These are phyloP conservation scores for Diplazon laetatorius DNA, from an alignment of 2,888 invertebrate species.

Conservation along the genomic window DNA sequence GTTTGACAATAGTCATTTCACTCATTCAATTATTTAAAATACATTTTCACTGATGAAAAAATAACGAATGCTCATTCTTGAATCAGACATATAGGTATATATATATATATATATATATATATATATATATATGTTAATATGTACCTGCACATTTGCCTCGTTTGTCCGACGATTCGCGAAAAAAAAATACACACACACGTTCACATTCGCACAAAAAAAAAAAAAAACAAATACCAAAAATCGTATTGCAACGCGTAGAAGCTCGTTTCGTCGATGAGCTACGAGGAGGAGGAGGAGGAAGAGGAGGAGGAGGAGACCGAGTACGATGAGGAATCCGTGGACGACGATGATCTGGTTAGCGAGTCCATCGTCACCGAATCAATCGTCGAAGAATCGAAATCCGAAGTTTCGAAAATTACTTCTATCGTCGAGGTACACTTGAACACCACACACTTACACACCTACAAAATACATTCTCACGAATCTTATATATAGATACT, in stretches of 20 bases:
- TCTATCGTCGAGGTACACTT: conserved; percentile 76
- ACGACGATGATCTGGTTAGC: conserved; percentile 75
- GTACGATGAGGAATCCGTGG: conserved; percentile 68
- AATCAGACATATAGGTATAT: too few species aligned
- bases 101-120: too few species aligned
- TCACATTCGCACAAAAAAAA: background rate
- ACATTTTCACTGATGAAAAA: too few species aligned
- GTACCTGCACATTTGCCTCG: conserved; percentile 7
- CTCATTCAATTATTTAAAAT: too few species aligned
- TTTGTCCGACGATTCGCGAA: conserved; percentile 24
- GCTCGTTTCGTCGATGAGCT: conserved; percentile 55
- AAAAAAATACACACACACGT: too few species aligned
- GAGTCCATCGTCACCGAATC: conserved; percentile 75
- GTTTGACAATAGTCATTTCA: too few species aligned
- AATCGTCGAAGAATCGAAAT: conserved; percentile 73
- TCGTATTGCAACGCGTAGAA: conserved; percentile 40
- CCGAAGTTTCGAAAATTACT: conserved; percentile 70
- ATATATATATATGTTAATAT: too few species aligned
- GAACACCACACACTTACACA: conserved; percentile 37
- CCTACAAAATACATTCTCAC: background rate
- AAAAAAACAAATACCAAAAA: conserved; percentile 18
- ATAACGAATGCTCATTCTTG: too few species aligned
- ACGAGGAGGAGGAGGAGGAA: conserved; percentile 64
- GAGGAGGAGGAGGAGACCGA: conserved; percentile 65
- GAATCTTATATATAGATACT: too few species aligned